Evolutionary conservation across 2,888 invertebrate species (phyloP), one percentile per base, ranked within the genome.

Genomic region (Phyto melanocephala): DNA sequence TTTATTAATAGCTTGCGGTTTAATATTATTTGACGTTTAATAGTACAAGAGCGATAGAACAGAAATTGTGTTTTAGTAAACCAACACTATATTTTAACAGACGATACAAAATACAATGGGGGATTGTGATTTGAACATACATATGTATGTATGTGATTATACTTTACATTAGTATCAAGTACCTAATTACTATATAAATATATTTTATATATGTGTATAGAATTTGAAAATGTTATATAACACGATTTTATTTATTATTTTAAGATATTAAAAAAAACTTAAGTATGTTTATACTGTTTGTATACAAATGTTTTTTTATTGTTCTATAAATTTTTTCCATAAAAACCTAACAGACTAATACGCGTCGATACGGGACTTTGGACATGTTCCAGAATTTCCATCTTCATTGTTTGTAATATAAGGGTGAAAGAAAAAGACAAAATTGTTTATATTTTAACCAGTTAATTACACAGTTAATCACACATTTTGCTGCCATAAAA

Each of bases 331-430:
- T 90, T 91, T 84, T 91, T 91, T 79, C 91, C 91, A 86, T 91
- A 91, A 88, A 91, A 90, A 86, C 91, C 91, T 90, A 91, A 90
- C 84, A 91, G 90, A 85, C 90, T 89, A 87, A 91, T 90, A 87
- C 91, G 89, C 85, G 90, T 91, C 85, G 91, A 89, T 74, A 91
- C 91, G 81, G 91, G 91, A 87, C 90, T 91, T 88, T 91, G 91
- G 86, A 90, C 90, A 87, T 89, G 90, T 87, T 91, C 91, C 90
- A 91, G 87, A 86, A 91, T 91, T 88, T 91, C 91, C 91, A 91
- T 90, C 91, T 91, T 86, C 82, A 86, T 22, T 70, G 58, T 67
- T 58, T 35, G 47, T 5, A 10, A 42, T 65, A 45, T 37, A 68
- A 20, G 35, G 15, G 50, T 35, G 17, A 75, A 74, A 76, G 37